Evolutionary conservation across 2,797 vertebrate species (phyloP), one percentile per base, ranked within the genome.

Genomic region (Epinephelus awoara): DNA sequence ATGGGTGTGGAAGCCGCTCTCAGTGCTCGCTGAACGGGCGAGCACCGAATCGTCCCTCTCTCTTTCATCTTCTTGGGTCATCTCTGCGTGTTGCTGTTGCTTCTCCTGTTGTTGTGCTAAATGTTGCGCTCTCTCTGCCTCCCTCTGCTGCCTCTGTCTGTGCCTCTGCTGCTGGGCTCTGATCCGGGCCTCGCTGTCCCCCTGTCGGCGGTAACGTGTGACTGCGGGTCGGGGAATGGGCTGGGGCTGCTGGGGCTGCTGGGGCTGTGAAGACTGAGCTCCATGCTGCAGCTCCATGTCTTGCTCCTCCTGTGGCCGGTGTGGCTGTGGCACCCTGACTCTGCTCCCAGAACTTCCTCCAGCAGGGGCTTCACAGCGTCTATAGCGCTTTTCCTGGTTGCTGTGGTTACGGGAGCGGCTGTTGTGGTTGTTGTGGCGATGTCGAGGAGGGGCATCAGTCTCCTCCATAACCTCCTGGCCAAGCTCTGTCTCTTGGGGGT

Each of bases 1-100:
- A 84, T 99, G 98, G 86, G 97, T 97, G 94, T 99, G 98, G 88
- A 99, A 98, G 82, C 97, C 97, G 0, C 97, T 99, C 92, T 99
- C 98, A 0, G 97, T 98, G 92, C 97, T 99, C 8, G 97, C 97
- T 0, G 98, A 99, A 47, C 97, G 96, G 51, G 96, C 97, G 83
- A 99, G 93, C 38, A 84, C 93, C 0, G 92, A 94, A 40, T 90
- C 91, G 4, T 96, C 95, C 67, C 97, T 95, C 51, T 97, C 96
- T 1, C 81, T 69, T 90, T 84, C 97, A 83, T 75, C 92, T 2
- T 94, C 93, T 19, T 88, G 90, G 6, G 67, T 85, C 55, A 82
- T 86, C 12, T 94, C 93, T 2, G 71, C 13, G 84, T 66, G 96
- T 88, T 29, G 82, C 55, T 84, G n/a, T n/a, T n/a, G 90, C 68